These are phyloP conservation scores for Phocides pigmalion DNA, from an alignment of 1,140 invertebrate genomes.

Conservation along the genomic window DNA sequence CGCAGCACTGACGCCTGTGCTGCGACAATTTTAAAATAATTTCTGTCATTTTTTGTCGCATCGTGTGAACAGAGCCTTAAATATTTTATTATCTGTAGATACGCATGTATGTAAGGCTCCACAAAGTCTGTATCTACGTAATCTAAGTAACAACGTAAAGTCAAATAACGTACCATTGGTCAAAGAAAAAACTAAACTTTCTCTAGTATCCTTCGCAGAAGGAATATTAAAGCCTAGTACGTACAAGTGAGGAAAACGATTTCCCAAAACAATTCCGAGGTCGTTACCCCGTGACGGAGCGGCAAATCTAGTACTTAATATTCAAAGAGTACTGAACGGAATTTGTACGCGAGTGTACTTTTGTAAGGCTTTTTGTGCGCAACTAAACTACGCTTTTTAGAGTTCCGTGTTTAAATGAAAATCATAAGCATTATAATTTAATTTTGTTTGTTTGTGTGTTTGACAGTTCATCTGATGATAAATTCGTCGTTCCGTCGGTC, in stretches of 20 bases:
- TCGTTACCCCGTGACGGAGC: slow-evolving; percentile 15
- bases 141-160: too few species aligned
- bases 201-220: neutral
- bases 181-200: neutral
- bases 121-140: too few species aligned
- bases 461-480: too few species aligned
- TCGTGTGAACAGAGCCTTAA: too few species aligned
- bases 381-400: neutral
- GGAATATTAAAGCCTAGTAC: slow-evolving; percentile 13
- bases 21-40: too few species aligned
- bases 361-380: slow-evolving; percentile 10
- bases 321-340: slow-evolving; percentile 13
- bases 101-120: too few species aligned
- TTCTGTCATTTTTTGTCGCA: too few species aligned
- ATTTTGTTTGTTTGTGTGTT: neutral
- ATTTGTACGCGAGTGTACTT: slow-evolving; percentile 8
- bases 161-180: too few species aligned
- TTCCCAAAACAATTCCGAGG: slow-evolving; percentile 20
- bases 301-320: slow-evolving; percentile 22
- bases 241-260: slow-evolving; percentile 20
- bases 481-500: too few species aligned
- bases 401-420: neutral
- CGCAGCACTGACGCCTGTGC: too few species aligned
- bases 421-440: too few species aligned
- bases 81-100: too few species aligned